Percentiles rank a stretch among this genome's conserved stretches.
Conservation (phyloP, 2,113 vertebrate genomes). For the Neogobius melanostomus region DNA sequence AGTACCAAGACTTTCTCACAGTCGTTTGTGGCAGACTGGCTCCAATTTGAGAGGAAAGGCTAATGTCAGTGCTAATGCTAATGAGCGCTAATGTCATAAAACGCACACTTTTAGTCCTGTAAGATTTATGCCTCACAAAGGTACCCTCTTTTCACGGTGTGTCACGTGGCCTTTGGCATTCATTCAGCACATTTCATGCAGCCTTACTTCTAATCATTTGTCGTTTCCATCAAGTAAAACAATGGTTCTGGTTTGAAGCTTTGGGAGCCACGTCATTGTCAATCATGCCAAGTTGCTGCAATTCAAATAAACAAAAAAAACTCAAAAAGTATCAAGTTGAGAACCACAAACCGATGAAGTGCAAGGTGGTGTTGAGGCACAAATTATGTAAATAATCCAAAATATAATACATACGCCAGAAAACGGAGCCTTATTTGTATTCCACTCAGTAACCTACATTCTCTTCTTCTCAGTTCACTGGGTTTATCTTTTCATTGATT, state of each 20-base stretch:
- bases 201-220: constrained; percentile 27
- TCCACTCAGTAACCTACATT: constrained; percentile 42
- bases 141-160: constrained; percentile 25
- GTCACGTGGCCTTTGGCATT: constrained; percentile 26
- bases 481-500: constrained; percentile 49
- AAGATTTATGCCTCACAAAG: constrained; percentile 41
- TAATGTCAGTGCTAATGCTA: constrained; percentile 36
- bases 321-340: no score
- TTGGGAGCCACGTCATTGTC: no score
- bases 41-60: constrained; percentile 23
- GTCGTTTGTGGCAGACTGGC: constrained; percentile 48
- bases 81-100: constrained; percentile 47
- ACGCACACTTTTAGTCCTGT: constrained; percentile 16
- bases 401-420: constrained; percentile 16
- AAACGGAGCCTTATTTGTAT: constrained; percentile 34
- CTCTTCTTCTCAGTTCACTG: constrained; percentile 15
- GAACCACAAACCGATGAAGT: constrained; percentile 35
- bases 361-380: constrained; percentile 25
- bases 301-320: no score
- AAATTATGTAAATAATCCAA: constrained; percentile 8
- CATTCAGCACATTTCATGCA: constrained; percentile 34
- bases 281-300: no score
- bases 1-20: constrained; percentile 62
- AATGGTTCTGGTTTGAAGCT: neutral
- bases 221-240: constrained; percentile 48